phyloP scores from a whole-genome alignment of 2,797 vertebrate species.

The Allobates femoralis region DNA sequence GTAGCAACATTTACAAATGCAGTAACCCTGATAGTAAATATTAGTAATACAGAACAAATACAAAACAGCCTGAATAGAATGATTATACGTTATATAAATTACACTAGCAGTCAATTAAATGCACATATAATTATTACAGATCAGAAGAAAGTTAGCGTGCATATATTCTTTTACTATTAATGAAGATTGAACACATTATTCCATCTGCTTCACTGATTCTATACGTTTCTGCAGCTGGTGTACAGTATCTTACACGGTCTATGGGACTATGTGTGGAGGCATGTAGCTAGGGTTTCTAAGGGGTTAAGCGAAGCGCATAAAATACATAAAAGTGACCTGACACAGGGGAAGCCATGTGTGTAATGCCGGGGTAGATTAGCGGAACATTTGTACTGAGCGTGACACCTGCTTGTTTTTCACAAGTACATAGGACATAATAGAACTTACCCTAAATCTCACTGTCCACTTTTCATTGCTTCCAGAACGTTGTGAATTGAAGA shows the following conservation, averaged over 20 bases:
- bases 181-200: background rate
- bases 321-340: background rate
- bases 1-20: no score
- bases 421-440: constrained; percentile 38
- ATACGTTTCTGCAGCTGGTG: background rate
- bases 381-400: background rate
- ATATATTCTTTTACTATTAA: background rate
- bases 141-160: background rate
- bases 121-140: background rate
- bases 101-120: background rate
- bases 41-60: background rate
- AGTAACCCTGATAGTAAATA: background rate
- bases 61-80: background rate
- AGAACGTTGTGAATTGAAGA: constrained; percentile 64
- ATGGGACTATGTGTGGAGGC: background rate
- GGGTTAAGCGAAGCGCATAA: background rate
- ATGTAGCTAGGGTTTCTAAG: background rate
- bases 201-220: background rate
- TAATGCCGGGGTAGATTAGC: background rate
- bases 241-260: background rate
- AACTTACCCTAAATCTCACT: constrained; percentile 72
- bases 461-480: constrained; percentile 65
- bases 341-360: background rate
- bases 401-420: constrained; percentile 38
- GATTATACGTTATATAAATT: background rate